These are phyloP conservation scores for Acrocephalus kingi DNA, from an alignment of 2,113 vertebrate species.

Conservation along the genomic window DNA sequence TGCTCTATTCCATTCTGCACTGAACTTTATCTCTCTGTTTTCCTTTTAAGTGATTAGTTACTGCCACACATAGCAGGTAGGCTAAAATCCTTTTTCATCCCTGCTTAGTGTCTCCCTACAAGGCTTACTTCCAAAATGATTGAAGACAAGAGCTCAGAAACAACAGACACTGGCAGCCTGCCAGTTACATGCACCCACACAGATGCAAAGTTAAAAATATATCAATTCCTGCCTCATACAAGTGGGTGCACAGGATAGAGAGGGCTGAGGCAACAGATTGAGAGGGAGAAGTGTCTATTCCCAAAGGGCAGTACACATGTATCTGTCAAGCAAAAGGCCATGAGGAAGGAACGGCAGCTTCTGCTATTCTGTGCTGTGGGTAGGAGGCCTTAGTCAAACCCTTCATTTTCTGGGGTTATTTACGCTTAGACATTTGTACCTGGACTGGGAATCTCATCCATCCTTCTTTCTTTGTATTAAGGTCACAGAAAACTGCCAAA, in stretches of 20 bases:
- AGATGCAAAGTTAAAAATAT: conserved; percentile 65
- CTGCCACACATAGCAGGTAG: conserved; percentile 46
- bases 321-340: conserved; percentile 48
- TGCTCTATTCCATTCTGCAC: background rate
- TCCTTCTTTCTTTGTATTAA: background rate
- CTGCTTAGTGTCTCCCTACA: conserved; percentile 9
- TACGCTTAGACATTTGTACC: background rate
- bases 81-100: conserved; percentile 62
- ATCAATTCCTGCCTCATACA: conserved; percentile 49
- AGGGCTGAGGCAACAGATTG: conserved; percentile 51
- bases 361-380: background rate
- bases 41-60: conserved; percentile 48
- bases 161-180: conserved; percentile 46
- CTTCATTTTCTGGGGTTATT: background rate
- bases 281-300: conserved; percentile 42
- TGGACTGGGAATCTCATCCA: background rate
- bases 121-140: conserved; percentile 58
- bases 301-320: conserved; percentile 44
- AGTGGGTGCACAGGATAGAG: conserved; percentile 35
- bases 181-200: conserved; percentile 65
- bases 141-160: conserved; percentile 59
- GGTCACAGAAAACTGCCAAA: background rate
- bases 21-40: conserved; percentile 1
- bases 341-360: background rate
- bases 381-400: background rate